Conservation (phyloP, 2,797 vertebrate species). For the Sternarchorhynchus goeldii region DNA sequence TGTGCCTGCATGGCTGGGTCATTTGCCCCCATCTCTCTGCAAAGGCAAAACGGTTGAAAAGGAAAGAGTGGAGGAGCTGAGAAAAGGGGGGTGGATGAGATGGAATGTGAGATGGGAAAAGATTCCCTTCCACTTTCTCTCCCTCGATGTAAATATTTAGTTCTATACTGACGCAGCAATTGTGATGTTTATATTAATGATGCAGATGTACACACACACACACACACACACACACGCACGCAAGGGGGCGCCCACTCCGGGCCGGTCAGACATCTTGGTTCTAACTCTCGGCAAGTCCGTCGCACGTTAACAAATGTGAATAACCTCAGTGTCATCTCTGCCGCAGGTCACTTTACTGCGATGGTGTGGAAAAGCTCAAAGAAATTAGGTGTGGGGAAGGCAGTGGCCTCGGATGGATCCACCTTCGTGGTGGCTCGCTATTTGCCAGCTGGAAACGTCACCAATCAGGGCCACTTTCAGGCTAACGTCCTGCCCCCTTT, state of each 20-base stretch:
- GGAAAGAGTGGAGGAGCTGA: no score
- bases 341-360: slow-evolving; percentile 93
- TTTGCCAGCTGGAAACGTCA: slow-evolving; percentile 92
- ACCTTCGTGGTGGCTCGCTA: slow-evolving; percentile 98
- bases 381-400: slow-evolving; percentile 91
- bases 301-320: background rate
- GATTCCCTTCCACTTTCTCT: background rate
- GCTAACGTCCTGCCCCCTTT: slow-evolving; percentile 89
- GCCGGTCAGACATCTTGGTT: background rate
- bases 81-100: no score
- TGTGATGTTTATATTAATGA: slow-evolving; percentile 23
- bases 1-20: background rate
- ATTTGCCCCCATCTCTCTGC: background rate
- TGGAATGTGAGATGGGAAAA: background rate
- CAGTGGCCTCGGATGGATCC: slow-evolving; percentile 88
- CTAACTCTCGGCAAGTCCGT: background rate
- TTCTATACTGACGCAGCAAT: slow-evolving; percentile 17
- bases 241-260: background rate
- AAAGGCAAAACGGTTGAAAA: no score
- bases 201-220: slow-evolving; percentile 5
- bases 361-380: slow-evolving; percentile 96
- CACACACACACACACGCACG: slow-evolving; percentile 1
- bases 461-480: slow-evolving; percentile 93
- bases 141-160: slow-evolving; percentile 47
- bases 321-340: slow-evolving; percentile 16